Base-by-base conservation (phyloP, 2,797 vertebrate species). In the Sebastes melanostomus region DNA sequence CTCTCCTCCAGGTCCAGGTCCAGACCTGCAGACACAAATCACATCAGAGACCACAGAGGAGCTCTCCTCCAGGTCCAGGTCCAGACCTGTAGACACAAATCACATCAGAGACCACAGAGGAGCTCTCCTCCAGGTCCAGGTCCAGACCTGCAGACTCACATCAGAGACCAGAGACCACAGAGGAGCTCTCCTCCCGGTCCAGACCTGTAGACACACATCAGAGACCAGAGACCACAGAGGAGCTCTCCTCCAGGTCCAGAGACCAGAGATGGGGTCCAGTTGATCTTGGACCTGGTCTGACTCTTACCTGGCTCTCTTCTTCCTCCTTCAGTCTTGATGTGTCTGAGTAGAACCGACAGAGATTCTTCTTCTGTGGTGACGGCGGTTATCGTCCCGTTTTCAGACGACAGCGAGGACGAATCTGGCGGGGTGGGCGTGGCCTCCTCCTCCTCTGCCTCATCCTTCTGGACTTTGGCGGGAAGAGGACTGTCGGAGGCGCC, bases 1-100 rank as follows among this genome's bases (percentile, higher is more conserved):
- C 80, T 81, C 22, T 91, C 92, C 63, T 91, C 86, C 38, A 75
- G 25, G 36, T 89, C 93, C 29, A 55, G 54, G 4, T 92, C 87
- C 58, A 79, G 63, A 77, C 66, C 89, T 89, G 80, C 1, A 2
- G 16, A 38, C 13, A 60, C 20, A 50, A 12, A 30, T 32, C 30
- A 32, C 30, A 32, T 30, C 34, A 36, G 34, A 56, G 46, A 32
- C 10, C 30, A 61, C 16, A 20, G 14, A 27, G 14, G 81, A 83
- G 66, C 80, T 81, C 22, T 91, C 92, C 63, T 91, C 86, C 38
- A 70, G 25, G 36, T 89, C 93, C 32, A 55, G 54, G 5, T 92
- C 87, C 58, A 79, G 63, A 77, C 66, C 89, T 88, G 80, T 2
- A 2, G 16, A 38, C 12, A 46, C 14, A 25, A 25, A 25, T 27